These are phyloP conservation scores for Chouioia cunea DNA, from an alignment of 2,888 invertebrate genomes.

Conservation along the genomic window DNA sequence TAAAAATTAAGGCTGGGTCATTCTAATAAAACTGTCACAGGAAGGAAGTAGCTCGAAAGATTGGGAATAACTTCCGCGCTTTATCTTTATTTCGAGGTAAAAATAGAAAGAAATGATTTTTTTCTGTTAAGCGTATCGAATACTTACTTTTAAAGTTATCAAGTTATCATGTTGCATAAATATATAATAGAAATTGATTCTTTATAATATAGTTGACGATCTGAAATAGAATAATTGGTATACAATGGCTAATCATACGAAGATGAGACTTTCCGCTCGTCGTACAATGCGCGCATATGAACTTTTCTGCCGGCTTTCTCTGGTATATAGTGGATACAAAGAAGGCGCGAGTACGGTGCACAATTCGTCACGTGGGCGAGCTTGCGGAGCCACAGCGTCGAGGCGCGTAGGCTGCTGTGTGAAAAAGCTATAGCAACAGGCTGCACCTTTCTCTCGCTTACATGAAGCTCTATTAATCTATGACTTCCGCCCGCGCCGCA, in stretches of 20 bases:
- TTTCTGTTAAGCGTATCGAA: background rate
- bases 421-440: conserved; percentile 2
- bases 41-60: conserved; percentile 35
- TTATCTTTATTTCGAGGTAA: conserved; percentile 31
- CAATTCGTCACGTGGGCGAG: conserved; percentile 19
- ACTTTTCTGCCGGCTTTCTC: too few relatives aligned
- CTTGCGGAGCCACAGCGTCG: too few relatives aligned
- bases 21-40: conserved; percentile 11
- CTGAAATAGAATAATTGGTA: too few relatives aligned
- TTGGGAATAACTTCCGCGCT: conserved; percentile 33
- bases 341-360: background rate
- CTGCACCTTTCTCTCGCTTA: conserved; percentile 19
- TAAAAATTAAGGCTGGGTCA: too few relatives aligned
- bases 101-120: conserved; percentile 9
- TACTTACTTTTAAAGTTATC: too few relatives aligned
- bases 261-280: too few relatives aligned
- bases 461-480: conserved; percentile 39
- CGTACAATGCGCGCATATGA: too few relatives aligned
- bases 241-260: too few relatives aligned
- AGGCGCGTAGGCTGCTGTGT: conserved; percentile 4
- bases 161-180: too few relatives aligned
- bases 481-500: conserved; percentile 37
- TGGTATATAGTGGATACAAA: background rate
- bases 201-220: too few relatives aligned
- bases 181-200: conserved; percentile 3